Percentiles rank a stretch among this genome's conserved stretches.
Evolutionary conservation across 2,797 vertebrate species (phyloP).

Genomic region (Thunnus albacares): DNA sequence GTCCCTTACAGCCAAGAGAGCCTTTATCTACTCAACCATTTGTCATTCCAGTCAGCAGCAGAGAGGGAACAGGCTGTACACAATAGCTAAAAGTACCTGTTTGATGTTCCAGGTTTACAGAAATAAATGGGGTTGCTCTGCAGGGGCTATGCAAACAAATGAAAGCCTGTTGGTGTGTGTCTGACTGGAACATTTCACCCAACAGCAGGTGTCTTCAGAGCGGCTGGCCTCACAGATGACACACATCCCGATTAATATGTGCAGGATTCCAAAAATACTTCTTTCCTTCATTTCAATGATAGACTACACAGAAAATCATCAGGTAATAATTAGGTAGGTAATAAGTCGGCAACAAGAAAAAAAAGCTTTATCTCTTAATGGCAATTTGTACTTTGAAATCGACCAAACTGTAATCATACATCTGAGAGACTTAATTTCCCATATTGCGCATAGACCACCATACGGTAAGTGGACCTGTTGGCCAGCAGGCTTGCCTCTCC

Average conservation of each 20-base stretch:
- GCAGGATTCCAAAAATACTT: not conserved
- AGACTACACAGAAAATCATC: conserved; percentile 1
- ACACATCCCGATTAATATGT: not conserved
- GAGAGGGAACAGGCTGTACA: conserved; percentile 65
- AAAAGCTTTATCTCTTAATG: not conserved
- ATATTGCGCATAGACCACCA: not conserved
- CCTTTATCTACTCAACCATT: conserved; percentile 73
- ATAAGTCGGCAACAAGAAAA: not conserved
- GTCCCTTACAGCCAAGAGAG: conserved; percentile 55
- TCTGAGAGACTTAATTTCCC: not conserved
- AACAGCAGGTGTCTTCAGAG: conserved; percentile 71
- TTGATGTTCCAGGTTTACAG: conserved; percentile 81
- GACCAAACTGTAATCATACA: not conserved
- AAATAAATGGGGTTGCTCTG: conserved; percentile 79
- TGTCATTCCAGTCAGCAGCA: conserved; percentile 69
- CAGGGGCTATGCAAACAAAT: conserved; percentile 80
- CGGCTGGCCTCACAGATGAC: conserved; percentile 44
- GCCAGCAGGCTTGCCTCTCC: conserved; percentile 26
- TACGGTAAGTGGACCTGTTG: conserved; percentile 22
- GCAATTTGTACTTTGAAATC: conserved; percentile 8
- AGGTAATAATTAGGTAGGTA: not conserved
- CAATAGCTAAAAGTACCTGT: conserved; percentile 74
- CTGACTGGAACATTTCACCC: conserved; percentile 68
- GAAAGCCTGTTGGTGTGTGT: conserved; percentile 67
- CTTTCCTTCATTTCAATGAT: conserved; percentile 15